Evolutionary conservation across 2,797 vertebrate species (phyloP), one percentile per base, ranked within the genome.

Genomic region (Apodemus agrarius): DNA sequence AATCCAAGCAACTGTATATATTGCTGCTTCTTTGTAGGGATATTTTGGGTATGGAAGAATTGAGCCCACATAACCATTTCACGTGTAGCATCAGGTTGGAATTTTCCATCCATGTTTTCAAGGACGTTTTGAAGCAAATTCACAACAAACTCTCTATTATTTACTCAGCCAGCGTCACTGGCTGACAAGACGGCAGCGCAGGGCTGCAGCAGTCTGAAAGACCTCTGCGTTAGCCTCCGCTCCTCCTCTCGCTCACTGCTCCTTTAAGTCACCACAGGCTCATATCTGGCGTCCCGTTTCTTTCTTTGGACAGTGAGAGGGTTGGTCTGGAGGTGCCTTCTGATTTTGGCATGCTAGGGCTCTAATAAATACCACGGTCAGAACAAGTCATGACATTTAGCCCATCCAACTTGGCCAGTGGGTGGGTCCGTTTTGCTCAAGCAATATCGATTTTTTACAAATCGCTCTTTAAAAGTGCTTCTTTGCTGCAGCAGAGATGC

Each of bases 91-190:
- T 65, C 34, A 84, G 82, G 79, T 72, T 93, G 83, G 76, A 96
- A 94, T 97, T 92, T 88, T 76, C 67, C 52, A 80, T 78, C 69
- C 78, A 84, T 46, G 59, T 76, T 94, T 91, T 96, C 93, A 94
- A 96, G 97, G 97, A 87, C 69, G 22, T 83, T 90, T 86, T 54
- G 85, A 95, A 90, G 89, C 79, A 90, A 65, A 83, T 83, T 40
- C 79, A 81, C 49, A 96, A 61, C 46, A 94, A 93, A 75, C 8
- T 24, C 34, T 69, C 81, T 43, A 21, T 86, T 80, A 90, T 90
- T 88, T 81, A 93, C 63, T 89, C 91, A 86, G 57, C 37, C 80
- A 95, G 92, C 79, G 61, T 65, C 89, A 26, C n/a, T 57, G 79
- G 85, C 21, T 46, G 89, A 84, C 79, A 94, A 84, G 49, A 90